Conservation (phyloP, 2,113 vertebrate species). For the Chiloscyllium plagiosum region DNA sequence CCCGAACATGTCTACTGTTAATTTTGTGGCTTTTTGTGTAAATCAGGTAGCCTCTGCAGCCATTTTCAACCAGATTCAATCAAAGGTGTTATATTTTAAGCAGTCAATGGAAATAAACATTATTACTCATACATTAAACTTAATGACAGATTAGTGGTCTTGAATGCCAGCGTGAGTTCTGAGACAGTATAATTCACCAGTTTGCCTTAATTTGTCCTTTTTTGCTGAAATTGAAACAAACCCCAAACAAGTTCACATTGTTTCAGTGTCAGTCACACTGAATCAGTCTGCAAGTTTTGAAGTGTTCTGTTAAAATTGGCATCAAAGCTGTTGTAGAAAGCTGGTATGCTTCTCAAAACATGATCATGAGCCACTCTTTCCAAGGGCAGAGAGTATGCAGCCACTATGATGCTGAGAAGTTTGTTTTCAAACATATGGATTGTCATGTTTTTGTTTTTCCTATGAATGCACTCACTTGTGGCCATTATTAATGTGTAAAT, state of each 20-base stretch:
- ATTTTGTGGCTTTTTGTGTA: too few relatives aligned
- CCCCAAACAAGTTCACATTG: background rate
- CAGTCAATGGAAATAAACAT: too few relatives aligned
- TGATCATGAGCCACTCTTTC: background rate
- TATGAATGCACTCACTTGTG: background rate
- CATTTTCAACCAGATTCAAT: too few relatives aligned
- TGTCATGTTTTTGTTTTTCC: background rate
- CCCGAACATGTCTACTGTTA: too few relatives aligned
- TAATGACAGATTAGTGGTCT: background rate
- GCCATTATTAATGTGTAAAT: background rate
- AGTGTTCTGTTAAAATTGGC: background rate
- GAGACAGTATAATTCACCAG: background rate
- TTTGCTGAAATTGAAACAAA: background rate
- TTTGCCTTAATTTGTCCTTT: background rate
- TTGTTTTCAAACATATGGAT: background rate
- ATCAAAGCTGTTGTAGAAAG: background rate
- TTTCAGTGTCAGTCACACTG: background rate
- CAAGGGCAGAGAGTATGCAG: background rate
- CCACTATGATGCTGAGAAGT: background rate
- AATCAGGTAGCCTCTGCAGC: too few relatives aligned
- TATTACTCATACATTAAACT: too few relatives aligned
- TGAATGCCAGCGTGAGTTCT: background rate
- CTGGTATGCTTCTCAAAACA: background rate
- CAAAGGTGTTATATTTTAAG: too few relatives aligned
- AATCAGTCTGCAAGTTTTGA: background rate